Percentiles rank a stretch among this genome's conserved stretches.
Conservation (phyloP, 2,113 vertebrate genomes). For the Motacilla alba region DNA sequence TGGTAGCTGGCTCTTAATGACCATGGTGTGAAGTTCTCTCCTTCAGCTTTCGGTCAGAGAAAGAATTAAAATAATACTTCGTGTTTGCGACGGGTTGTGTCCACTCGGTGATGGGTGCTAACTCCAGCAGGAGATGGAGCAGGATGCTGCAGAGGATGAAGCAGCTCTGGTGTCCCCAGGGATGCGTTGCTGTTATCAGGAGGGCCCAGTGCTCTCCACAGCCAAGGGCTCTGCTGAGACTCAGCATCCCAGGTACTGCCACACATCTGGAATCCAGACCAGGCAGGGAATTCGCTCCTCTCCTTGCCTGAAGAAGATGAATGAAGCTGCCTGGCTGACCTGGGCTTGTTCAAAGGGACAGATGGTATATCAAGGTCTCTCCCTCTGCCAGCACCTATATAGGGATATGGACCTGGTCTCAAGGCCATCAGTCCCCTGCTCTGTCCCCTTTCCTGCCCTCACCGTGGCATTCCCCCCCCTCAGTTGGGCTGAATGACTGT, state of each 20-base stretch:
- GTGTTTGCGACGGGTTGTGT: rapidly evolving
- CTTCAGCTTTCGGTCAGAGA: background rate
- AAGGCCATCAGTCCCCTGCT: background rate
- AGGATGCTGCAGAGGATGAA: rapidly evolving
- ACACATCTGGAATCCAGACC: conserved; percentile 48
- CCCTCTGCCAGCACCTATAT: background rate
- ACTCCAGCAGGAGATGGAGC: background rate
- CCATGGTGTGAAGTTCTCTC: background rate
- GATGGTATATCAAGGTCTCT: background rate
- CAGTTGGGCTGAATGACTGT: background rate
- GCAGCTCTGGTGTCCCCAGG: no score
- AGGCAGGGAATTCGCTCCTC: background rate
- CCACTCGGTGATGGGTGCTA: rapidly evolving
- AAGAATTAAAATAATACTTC: background rate
- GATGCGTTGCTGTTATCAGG: rapidly evolving
- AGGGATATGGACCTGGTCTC: background rate
- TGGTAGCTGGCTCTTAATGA: background rate
- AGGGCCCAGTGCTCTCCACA: background rate
- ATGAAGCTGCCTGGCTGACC: background rate
- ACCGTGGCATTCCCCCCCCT: background rate
- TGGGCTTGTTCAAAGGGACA: background rate
- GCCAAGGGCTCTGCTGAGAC: background rate
- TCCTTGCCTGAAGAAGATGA: background rate
- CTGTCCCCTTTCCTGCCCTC: background rate
- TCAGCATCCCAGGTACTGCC: background rate